These are phyloP conservation scores for Rhegmatorhina hoffmannsi DNA, from an alignment of 2,113 vertebrate genomes.

Conservation along the genomic window DNA sequence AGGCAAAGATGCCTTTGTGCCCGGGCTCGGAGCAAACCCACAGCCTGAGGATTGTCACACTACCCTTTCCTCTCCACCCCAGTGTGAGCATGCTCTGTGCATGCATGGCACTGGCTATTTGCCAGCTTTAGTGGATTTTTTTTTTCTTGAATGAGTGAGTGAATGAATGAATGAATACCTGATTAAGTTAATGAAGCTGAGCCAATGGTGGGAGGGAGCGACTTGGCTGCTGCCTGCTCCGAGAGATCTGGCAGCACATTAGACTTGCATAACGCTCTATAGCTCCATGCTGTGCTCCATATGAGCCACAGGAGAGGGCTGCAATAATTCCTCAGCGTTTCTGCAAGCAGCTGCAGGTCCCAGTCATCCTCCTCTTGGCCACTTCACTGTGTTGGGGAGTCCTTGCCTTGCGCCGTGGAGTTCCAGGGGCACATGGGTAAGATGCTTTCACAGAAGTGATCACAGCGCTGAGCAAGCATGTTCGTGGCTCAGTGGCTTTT, in stretches of 20 bases:
- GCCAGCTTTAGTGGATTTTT: conserved; percentile 71
- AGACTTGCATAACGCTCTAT: conserved; percentile 81
- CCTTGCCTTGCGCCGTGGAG: not conserved
- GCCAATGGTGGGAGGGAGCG: conserved; percentile 77
- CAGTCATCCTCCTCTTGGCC: conserved; percentile 52
- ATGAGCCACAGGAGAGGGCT: conserved; percentile 69
- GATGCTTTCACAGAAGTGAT: conserved; percentile 9
- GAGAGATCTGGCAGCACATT: conserved; percentile 82
- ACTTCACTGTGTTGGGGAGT: conserved; percentile 24
- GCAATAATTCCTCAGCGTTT: conserved; percentile 48
- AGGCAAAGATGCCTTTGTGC: not conserved
- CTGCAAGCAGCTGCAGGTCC: conserved; percentile 71
- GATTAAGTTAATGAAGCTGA: conserved; percentile 85
- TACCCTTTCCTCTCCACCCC: not conserved
- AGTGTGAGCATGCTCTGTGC: not conserved
- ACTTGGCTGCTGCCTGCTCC: conserved; percentile 77
- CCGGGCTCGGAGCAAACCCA: not conserved
- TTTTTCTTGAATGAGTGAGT: conserved; percentile 84
- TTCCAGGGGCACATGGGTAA: conserved; percentile 25
- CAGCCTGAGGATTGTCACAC: not conserved
- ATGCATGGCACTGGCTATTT: conserved; percentile 70
- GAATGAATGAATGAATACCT: conserved; percentile 92
- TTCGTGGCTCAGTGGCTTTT: conserved; percentile 25
- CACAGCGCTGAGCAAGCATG: not conserved
- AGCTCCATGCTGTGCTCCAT: conserved; percentile 74